phyloP scores from a whole-genome alignment of 2,113 vertebrate species.

The Meles meles region DNA sequence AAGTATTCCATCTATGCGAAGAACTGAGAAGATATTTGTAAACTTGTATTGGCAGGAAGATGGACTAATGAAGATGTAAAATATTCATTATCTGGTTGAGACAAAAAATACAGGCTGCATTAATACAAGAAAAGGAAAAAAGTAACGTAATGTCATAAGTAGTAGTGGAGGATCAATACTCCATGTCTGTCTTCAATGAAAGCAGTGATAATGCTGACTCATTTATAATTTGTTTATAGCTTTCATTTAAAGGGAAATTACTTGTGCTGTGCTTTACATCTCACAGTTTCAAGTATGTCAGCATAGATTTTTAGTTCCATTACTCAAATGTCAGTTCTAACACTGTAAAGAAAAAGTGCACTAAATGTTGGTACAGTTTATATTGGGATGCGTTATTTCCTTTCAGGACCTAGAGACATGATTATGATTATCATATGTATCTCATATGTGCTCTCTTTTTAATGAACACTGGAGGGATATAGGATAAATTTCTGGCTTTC shows the following conservation, averaged over 20 bases:
- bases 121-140: neutral
- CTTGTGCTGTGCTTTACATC: neutral
- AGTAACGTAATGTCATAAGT: neutral
- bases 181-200: neutral
- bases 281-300: neutral
- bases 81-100: conserved; percentile 16
- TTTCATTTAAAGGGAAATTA: neutral
- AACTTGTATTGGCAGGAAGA: conserved; percentile 29
- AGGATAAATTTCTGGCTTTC: neutral
- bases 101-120: neutral
- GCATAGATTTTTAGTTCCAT: neutral
- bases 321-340: neutral
- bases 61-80: neutral
- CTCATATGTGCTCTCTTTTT: neutral
- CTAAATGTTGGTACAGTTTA: neutral
- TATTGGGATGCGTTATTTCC: neutral
- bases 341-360: neutral
- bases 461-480: neutral
- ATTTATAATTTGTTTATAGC: neutral
- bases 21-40: conserved; percentile 31
- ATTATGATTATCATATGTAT: neutral
- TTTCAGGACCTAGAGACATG: neutral
- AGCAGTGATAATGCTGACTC: neutral
- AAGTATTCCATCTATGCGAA: conserved; percentile 41
- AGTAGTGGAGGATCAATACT: neutral